Evolutionary conservation across 2,113 vertebrate genomes (phyloP).

Genomic region (Pterophyllum scalare): DNA sequence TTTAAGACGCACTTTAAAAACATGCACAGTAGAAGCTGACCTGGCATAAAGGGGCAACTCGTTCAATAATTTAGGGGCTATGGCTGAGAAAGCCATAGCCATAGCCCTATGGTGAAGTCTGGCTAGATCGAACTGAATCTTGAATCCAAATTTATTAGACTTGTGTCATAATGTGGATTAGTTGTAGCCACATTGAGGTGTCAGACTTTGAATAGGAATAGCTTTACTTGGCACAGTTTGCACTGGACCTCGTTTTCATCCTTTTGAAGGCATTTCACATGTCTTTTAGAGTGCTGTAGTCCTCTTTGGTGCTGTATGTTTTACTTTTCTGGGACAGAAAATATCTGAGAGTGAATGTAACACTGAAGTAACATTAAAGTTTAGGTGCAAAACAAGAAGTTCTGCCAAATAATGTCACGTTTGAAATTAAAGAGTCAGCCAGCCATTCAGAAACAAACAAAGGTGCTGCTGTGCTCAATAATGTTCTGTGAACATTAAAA

Average conservation of each 20-base stretch:
- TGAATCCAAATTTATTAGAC: background rate
- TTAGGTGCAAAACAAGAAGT: background rate
- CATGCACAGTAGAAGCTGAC: too few relatives aligned
- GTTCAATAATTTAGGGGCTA: too few relatives aligned
- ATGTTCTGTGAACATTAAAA: slow-evolving; percentile 11
- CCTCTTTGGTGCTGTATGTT: background rate
- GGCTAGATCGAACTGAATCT: too few relatives aligned
- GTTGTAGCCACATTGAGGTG: too few relatives aligned
- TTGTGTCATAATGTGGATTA: fast-evolving
- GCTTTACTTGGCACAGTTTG: background rate
- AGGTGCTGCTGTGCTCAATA: slow-evolving; percentile 17
- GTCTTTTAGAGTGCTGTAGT: background rate
- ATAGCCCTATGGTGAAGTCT: too few relatives aligned
- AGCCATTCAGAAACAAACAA: slow-evolving; percentile 2
- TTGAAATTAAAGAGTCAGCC: background rate
- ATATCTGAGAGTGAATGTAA: background rate
- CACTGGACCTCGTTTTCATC: background rate
- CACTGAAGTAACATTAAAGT: background rate
- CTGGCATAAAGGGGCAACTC: too few relatives aligned
- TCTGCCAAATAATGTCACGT: background rate
- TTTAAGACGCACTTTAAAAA: too few relatives aligned
- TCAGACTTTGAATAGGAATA: too few relatives aligned
- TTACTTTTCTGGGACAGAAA: background rate
- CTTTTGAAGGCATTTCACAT: background rate
- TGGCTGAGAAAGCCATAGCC: too few relatives aligned